phyloP scores from a whole-genome alignment of 1,140 invertebrate species.

The Lineus longissimus region DNA sequence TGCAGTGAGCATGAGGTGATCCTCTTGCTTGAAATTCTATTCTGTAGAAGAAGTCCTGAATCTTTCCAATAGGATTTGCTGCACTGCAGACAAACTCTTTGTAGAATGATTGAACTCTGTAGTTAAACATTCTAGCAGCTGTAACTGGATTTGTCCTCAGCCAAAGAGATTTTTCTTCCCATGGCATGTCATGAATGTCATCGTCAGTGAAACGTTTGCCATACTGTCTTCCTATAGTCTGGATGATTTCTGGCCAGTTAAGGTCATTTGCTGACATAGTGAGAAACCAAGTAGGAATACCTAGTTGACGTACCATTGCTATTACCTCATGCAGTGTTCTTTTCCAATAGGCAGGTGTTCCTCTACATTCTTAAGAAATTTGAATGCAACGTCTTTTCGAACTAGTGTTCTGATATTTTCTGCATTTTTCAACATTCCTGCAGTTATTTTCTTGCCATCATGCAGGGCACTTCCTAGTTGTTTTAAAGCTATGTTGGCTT shows the following conservation, averaged over 20 bases:
- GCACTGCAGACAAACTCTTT: conserved; percentile 12
- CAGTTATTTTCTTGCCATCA: background rate
- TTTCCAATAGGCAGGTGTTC: conserved; percentile 23
- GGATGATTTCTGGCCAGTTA: conserved; percentile 20
- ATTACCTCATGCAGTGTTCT: conserved; percentile 20
- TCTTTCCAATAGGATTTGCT: conserved; percentile 16
- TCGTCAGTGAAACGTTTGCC: conserved; percentile 3
- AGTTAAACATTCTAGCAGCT: conserved; percentile 20
- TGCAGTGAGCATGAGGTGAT: conserved; percentile 5
- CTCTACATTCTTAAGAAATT: conserved; percentile 19
- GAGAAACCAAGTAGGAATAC: conserved; percentile 24
- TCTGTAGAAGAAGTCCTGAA: conserved; percentile 4
- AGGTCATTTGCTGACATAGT: conserved; percentile 23
- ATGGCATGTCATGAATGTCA: conserved; percentile 13
- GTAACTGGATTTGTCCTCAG: conserved; percentile 20
- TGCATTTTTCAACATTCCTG: background rate
- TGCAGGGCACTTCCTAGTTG: background rate
- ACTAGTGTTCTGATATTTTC: conserved; percentile 3
- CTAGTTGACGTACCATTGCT: conserved; percentile 19
- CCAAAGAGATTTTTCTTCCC: conserved; percentile 16
- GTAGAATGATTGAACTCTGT: conserved; percentile 17
- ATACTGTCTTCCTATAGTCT: conserved; percentile 16
- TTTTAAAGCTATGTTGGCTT: background rate
- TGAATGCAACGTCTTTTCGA: conserved; percentile 17
- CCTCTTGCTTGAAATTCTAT: conserved; percentile 3